Base-by-base conservation (phyloP, 2,888 invertebrate species). In the Pristionchus entomophagus region DNA sequence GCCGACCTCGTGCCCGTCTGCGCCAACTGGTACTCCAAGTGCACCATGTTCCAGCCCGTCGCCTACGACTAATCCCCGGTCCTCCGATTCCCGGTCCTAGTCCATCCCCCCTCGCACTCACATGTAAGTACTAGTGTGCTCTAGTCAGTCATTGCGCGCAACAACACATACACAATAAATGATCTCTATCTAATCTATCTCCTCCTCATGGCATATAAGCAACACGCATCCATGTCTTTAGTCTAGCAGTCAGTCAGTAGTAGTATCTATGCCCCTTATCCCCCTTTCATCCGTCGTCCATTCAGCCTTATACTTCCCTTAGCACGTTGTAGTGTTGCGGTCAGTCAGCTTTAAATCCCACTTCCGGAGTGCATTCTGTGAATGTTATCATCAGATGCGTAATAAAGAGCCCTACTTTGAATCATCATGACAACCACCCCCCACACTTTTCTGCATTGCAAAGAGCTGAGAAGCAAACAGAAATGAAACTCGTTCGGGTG, bases 11-110 rank as follows among this genome's bases (percentile, higher is more conserved):
- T 90, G 65, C 86, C 87, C 73, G 91, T 89, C 59, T 92, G 92
- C 88, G 89, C 90, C 87, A 87, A 87, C 69, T 92, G 92, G 92
- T 92, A 92, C 88, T 83, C 89, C 85, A 90, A 91, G 88, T 92
- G 92, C 89, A 88, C 91, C 85, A 92, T 92, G 92, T 92, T 90
- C 89, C 81, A 88, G 59, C 82, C 82, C 29, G 49, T 82, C 41
- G 82, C 82, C 82, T 82, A 82, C 41, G 53, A 82, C 29, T 82
- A 82, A 45, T 29, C 29, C 22, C n/a, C n/a, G n/a, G n/a, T 22
- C 41, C n/a, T 14, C 56, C 62, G 14, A 26, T 62, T 29, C 2
- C 59, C 59, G 26, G 29, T 35, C 35, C 35, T 35, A 65, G 19
- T 65, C n/a, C n/a, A n/a, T 5, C 35, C 26, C n/a, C 49, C 77